Evolutionary conservation across 2,888 invertebrate species (phyloP).

Genomic region (Seladonia tumulorum): DNA sequence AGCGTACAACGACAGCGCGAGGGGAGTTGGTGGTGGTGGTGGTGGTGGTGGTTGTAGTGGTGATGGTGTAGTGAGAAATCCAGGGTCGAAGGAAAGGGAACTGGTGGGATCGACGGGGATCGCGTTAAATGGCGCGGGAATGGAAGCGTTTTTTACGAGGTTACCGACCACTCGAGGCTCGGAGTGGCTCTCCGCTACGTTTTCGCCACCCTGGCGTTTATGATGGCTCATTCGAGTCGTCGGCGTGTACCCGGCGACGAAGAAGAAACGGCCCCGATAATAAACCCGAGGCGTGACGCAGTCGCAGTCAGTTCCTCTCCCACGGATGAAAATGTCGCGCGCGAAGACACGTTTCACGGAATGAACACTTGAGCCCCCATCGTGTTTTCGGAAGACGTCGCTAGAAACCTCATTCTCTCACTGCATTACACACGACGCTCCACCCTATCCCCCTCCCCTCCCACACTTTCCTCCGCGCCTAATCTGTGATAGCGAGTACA

Average conservation of each 20-base stretch:
- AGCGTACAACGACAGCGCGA: not conserved
- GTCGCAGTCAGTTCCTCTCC: conserved; percentile 16
- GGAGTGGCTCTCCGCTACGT: conserved; percentile 50
- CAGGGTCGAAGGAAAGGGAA: not conserved
- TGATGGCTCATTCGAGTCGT: conserved; percentile 45
- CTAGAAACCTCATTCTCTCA: not conserved
- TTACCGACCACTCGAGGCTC: conserved; percentile 49
- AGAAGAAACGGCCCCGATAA: conserved; percentile 45
- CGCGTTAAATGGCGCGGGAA: conserved; percentile 62
- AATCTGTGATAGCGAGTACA: not conserved
- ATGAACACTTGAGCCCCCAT: not conserved
- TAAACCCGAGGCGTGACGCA: conserved; percentile 47
- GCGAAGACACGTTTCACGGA: not conserved
- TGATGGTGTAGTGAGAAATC: not conserved
- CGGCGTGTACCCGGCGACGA: conserved; percentile 23
- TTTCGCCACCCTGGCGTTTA: conserved; percentile 58
- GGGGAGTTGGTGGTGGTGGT: not conserved
- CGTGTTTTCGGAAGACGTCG: conserved; percentile 3
- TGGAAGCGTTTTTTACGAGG: conserved; percentile 67
- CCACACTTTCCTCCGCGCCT: not conserved
- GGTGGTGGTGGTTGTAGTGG: too few relatives aligned
- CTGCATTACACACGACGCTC: not conserved
- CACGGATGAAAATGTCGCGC: not conserved
- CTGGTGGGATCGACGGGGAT: conserved; percentile 30
- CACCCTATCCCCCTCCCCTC: not conserved